Conservation (phyloP, 2,888 invertebrate species). For the Macrosoma leucophasiata region DNA sequence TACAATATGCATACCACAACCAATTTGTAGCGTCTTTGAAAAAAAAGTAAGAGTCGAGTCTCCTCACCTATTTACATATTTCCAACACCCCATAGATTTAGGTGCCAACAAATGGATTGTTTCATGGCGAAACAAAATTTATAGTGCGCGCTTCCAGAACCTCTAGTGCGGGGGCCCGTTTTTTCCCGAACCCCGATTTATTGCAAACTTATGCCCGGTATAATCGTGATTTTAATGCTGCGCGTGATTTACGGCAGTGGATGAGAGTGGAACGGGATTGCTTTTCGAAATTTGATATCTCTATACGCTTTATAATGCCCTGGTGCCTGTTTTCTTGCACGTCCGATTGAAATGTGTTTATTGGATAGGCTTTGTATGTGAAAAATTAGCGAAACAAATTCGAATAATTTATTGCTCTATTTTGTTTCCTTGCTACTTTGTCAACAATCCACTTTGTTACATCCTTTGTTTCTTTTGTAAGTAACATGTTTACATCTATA, state of each 20-base stretch:
- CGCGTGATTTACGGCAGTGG: slow-evolving; percentile 61
- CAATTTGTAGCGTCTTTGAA: no score
- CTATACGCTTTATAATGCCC: slow-evolving; percentile 62
- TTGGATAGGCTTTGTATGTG: slow-evolving; percentile 12
- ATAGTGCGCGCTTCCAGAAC: slow-evolving; percentile 45
- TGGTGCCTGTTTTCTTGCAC: slow-evolving; percentile 38
- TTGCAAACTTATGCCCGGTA: slow-evolving; percentile 67
- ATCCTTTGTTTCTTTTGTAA: neutral
- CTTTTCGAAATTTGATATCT: slow-evolving; percentile 72
- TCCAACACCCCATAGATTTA: slow-evolving; percentile 53
- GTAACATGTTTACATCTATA: slow-evolving; percentile 1
- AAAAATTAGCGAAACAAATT: slow-evolving; percentile 8
- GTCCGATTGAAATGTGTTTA: slow-evolving; percentile 11
- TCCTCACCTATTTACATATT: slow-evolving; percentile 53
- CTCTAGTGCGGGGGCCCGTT: slow-evolving; percentile 34
- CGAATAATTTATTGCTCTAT: slow-evolving; percentile 1
- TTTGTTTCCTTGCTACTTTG: neutral
- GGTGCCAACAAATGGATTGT: slow-evolving; percentile 64
- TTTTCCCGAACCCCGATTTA: slow-evolving; percentile 63
- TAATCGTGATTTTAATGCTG: slow-evolving; percentile 73
- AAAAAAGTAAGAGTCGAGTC: no score
- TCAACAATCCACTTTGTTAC: neutral
- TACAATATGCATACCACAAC: no score
- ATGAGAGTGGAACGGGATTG: slow-evolving; percentile 51
- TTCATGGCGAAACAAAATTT: slow-evolving; percentile 42